Conservation (phyloP, 2,113 vertebrate species). For the Scomber scombrus region DNA sequence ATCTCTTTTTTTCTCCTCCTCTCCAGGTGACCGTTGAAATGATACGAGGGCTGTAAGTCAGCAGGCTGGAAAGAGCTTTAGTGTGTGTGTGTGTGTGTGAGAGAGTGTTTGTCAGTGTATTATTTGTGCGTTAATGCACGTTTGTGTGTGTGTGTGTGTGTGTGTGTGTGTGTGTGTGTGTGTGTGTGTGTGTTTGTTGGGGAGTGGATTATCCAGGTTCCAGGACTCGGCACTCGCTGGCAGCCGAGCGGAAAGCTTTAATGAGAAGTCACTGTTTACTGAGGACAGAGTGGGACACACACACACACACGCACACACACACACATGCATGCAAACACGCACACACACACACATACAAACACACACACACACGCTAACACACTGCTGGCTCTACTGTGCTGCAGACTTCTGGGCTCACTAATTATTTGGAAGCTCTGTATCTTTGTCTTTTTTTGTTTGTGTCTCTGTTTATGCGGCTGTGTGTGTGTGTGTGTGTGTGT, state of each 20-base stretch:
- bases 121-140: background rate
- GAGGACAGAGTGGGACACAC: constrained; percentile 70
- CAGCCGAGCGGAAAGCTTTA: constrained; percentile 79
- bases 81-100: constrained; percentile 34
- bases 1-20: constrained; percentile 10
- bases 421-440: constrained; percentile 69
- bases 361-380: constrained; percentile 30
- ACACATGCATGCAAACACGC: constrained; percentile 35
- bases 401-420: constrained; percentile 68
- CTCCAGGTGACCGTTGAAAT: constrained; percentile 59
- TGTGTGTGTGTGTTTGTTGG: constrained; percentile 36
- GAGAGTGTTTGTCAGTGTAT: constrained; percentile 9
- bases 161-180: constrained; percentile 25
- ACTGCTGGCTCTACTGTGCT: constrained; percentile 45
- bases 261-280: constrained; percentile 78
- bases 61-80: constrained; percentile 51
- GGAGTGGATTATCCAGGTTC: constrained; percentile 79
- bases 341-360: constrained; percentile 4
- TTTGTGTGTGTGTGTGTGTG: constrained; percentile 28
- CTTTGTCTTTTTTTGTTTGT: constrained; percentile 21
- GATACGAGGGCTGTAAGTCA: constrained; percentile 51
- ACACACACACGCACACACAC: constrained; percentile 48
- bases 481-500: constrained; percentile 15
- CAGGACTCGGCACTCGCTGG: constrained; percentile 63
- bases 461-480: constrained; percentile 6